Conservation (phyloP, 2,797 vertebrate species). For the Ctenopoma multispine region DNA sequence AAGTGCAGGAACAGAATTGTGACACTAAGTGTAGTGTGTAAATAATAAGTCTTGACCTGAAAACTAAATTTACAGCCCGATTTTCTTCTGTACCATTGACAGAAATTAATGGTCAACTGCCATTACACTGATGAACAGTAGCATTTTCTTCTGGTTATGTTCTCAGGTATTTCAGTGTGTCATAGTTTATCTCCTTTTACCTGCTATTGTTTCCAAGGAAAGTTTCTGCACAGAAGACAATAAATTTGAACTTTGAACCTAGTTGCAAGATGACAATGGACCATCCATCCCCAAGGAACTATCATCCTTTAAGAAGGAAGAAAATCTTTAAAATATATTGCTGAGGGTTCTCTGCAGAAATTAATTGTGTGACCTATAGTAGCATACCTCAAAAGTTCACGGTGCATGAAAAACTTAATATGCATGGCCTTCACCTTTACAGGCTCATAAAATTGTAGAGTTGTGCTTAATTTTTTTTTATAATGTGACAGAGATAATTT, state of each 20-base stretch:
- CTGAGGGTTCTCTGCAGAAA: constrained; percentile 84
- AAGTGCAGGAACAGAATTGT: constrained; percentile 5
- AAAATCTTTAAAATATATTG: constrained; percentile 62
- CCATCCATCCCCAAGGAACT: constrained; percentile 20
- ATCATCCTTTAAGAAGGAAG: constrained; percentile 40
- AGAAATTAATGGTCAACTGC: not conserved
- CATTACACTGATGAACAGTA: not conserved
- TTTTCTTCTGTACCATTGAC: not conserved
- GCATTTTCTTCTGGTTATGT: constrained; percentile 1
- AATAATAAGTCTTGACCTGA: not conserved
- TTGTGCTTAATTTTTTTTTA: constrained; percentile 91
- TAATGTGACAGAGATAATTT: constrained; percentile 92
- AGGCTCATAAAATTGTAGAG: constrained; percentile 92
- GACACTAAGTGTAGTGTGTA: not conserved
- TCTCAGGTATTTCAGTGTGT: constrained; percentile 3
- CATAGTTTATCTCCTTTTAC: not conserved
- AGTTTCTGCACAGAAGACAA: constrained; percentile 16
- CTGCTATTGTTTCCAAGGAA: constrained; percentile 4
- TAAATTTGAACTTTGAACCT: constrained; percentile 55
- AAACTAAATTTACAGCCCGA: not conserved
- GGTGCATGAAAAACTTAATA: constrained; percentile 94
- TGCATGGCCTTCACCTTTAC: constrained; percentile 95
- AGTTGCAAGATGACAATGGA: constrained; percentile 6
- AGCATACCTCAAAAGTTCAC: constrained; percentile 94
- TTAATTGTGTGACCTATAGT: constrained; percentile 92